Evolutionary conservation across 23 tunicate species (phyloP).

Genomic region (Trididemnum clinides): DNA sequence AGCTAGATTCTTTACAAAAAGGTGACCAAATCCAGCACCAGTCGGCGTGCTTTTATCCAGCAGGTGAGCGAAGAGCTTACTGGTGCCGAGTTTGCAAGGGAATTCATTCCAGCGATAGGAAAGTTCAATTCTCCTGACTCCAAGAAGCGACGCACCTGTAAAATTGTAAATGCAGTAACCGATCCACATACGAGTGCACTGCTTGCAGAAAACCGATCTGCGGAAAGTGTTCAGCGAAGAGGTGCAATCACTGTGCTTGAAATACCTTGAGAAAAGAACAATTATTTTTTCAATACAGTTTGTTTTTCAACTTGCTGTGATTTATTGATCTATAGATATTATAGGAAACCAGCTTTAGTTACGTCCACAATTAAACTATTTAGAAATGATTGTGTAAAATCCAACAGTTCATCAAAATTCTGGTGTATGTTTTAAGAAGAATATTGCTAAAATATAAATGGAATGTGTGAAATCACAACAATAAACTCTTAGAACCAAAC

Average conservation of each 20-base stretch:
- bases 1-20: constrained; percentile 18
- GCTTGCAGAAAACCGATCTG: not conserved
- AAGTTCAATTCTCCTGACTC: not conserved
- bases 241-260: not conserved
- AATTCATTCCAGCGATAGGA: not conserved
- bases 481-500: too few species aligned
- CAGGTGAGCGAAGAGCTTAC: constrained; percentile 4
- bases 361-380: not conserved
- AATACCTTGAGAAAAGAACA: too few species aligned
- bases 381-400: not conserved
- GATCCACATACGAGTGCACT: not conserved
- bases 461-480: not conserved
- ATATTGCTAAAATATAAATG: not conserved
- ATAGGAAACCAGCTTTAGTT: too few species aligned
- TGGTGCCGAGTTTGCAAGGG: not conserved
- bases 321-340: too few species aligned
- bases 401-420: too few species aligned
- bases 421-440: not conserved
- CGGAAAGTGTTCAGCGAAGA: not conserved
- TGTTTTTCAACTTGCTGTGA: too few species aligned
- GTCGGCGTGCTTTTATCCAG: not conserved
- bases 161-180: not conserved
- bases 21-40: not conserved
- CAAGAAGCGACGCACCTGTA: constrained; percentile 12
- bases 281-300: too few species aligned